phyloP scores from a whole-genome alignment of 2,113 vertebrate species.

The Acinonyx jubatus region DNA sequence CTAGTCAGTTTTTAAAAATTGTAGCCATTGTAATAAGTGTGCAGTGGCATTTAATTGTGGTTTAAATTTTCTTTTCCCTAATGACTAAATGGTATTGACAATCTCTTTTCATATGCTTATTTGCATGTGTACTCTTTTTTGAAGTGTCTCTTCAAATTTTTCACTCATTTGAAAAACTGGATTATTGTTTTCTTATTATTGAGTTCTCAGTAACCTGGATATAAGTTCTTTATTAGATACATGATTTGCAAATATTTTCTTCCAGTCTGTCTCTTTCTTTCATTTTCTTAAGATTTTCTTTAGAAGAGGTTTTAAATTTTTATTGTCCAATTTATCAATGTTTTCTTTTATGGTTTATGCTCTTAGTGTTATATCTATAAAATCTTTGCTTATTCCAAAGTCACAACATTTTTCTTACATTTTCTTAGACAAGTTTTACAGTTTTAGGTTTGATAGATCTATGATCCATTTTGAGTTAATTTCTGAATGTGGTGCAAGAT shows the following conservation, averaged over 20 bases:
- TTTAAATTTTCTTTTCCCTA: neutral
- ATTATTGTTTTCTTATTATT: neutral
- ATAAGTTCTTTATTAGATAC: neutral
- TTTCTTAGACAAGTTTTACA: neutral
- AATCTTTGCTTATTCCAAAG: conserved; percentile 10
- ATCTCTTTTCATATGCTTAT: neutral
- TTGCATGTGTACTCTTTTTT: neutral
- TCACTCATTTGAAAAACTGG: neutral
- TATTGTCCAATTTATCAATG: neutral
- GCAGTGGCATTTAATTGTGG: neutral
- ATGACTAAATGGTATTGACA: neutral
- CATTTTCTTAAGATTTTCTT: neutral
- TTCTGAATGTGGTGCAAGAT: neutral
- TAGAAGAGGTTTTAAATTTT: no score
- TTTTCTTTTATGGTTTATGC: neutral
- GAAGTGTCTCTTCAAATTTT: neutral
- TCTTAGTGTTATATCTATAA: neutral
- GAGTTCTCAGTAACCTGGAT: neutral
- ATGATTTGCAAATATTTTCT: conserved; percentile 1
- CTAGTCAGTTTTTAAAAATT: neutral
- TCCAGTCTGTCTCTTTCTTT: neutral
- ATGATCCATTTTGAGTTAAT: conserved; percentile 10
- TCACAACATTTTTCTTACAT: neutral
- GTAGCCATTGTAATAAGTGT: neutral
- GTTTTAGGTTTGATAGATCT: neutral